Evolutionary conservation across 2,888 invertebrate genomes (phyloP).

Genomic region (Lasioglossum morio): DNA sequence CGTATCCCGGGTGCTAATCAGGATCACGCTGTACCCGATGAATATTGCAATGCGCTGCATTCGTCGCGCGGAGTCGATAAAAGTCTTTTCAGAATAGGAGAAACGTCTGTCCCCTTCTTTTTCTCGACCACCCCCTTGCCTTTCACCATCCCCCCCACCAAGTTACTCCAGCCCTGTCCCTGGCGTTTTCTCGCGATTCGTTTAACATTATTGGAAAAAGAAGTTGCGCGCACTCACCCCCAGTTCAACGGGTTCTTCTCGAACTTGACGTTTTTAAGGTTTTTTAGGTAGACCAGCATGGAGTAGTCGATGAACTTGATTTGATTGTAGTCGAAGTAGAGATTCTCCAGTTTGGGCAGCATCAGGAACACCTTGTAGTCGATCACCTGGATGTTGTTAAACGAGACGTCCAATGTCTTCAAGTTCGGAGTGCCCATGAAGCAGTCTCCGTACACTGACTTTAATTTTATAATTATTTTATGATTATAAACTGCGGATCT

Average conservation of each 20-base stretch:
- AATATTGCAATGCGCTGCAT: background rate
- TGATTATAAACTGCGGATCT: too few species aligned
- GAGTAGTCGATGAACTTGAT: constrained; percentile 70
- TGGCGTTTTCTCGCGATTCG: constrained; percentile 30
- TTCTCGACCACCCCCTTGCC: background rate
- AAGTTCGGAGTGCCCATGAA: constrained; percentile 72
- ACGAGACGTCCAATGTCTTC: constrained; percentile 76
- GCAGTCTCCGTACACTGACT: constrained; percentile 65
- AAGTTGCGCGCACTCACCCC: constrained; percentile 73
- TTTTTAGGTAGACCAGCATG: constrained; percentile 70
- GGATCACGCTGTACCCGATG: background rate
- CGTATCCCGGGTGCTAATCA: constrained; percentile 2
- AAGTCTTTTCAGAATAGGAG: constrained; percentile 21
- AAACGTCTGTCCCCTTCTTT: background rate
- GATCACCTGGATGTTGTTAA: constrained; percentile 73
- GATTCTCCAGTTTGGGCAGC: constrained; percentile 71
- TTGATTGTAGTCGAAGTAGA: constrained; percentile 78
- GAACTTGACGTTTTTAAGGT: constrained; percentile 74
- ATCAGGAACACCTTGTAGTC: constrained; percentile 67
- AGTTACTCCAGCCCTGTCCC: background rate
- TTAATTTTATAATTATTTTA: constrained; percentile 43
- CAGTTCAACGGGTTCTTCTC: constrained; percentile 78
- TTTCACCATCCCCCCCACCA: background rate
- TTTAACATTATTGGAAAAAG: constrained; percentile 38
- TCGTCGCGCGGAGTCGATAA: background rate